Evolutionary conservation across 2,797 vertebrate species (phyloP).

Genomic region (Takifugu rubripes): DNA sequence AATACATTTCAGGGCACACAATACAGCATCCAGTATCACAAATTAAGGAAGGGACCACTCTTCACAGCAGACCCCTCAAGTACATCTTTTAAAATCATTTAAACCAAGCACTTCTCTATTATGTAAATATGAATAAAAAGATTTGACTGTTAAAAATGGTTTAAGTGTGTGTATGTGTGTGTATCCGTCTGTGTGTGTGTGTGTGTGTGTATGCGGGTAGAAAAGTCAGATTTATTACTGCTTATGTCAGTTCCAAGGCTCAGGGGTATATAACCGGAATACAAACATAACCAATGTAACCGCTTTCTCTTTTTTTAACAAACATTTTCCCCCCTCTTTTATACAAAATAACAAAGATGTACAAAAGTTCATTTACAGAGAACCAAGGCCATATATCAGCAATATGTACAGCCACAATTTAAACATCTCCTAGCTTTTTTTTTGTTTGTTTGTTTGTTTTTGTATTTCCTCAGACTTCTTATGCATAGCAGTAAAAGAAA

Average conservation of each 20-base stretch:
- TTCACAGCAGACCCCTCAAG: constrained; percentile 87
- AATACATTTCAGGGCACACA: constrained; percentile 99
- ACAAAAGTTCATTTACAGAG: constrained; percentile 99
- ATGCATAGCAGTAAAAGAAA: constrained; percentile 94
- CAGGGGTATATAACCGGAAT: constrained; percentile 93
- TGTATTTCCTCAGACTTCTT: constrained; percentile 80
- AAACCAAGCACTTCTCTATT: constrained; percentile 90
- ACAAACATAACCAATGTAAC: constrained; percentile 90
- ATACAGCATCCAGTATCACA: constrained; percentile 98
- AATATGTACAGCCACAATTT: constrained; percentile 93
- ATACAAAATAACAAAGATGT: constrained; percentile 99
- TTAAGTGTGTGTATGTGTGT: constrained; percentile 73
- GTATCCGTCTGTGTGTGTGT: constrained; percentile 57
- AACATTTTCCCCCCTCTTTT: constrained; percentile 83
- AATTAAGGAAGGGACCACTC: constrained; percentile 92
- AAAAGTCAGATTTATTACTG: constrained; percentile 98
- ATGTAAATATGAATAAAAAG: constrained; percentile 91
- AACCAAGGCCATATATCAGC: constrained; percentile 98
- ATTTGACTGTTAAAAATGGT: constrained; percentile 97
- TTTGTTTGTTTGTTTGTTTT: constrained; percentile 67
- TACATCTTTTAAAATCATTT: constrained; percentile 90
- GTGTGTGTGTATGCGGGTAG: constrained; percentile 81
- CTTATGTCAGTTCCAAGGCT: constrained; percentile 98
- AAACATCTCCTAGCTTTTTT: constrained; percentile 81
- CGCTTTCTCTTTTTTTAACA: constrained; percentile 81